Evolutionary conservation across 2,113 vertebrate species (phyloP).

Genomic region (Panthera tigris): DNA sequence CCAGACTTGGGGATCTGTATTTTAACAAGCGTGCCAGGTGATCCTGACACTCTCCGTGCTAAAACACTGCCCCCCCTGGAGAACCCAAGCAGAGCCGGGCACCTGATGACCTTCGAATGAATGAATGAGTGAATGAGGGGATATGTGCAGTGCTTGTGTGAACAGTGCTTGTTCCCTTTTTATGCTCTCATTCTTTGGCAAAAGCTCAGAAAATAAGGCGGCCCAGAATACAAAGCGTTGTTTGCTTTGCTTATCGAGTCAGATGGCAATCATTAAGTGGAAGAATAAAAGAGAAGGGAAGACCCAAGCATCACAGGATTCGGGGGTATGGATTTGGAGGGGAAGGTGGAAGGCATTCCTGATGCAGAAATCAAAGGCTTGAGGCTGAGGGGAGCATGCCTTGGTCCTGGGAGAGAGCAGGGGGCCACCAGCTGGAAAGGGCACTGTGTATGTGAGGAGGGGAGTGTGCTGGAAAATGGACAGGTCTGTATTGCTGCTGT

Average conservation of each 20-base stretch:
- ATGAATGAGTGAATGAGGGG: background rate
- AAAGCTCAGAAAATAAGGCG: background rate
- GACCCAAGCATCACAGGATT: background rate
- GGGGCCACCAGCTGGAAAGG: background rate
- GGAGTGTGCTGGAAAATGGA: background rate
- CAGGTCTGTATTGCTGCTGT: background rate
- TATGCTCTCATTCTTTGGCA: background rate
- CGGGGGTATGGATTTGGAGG: background rate
- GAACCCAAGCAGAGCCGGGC: background rate
- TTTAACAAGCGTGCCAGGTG: background rate
- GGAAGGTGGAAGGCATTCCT: background rate
- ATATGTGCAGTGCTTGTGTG: background rate
- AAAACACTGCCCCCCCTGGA: too few species aligned
- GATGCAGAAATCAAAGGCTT: background rate
- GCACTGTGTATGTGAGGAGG: background rate
- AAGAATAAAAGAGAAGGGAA: constrained; percentile 17
- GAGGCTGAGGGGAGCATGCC: background rate
- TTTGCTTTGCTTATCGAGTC: constrained; percentile 11
- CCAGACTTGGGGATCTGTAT: background rate
- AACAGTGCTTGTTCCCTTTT: background rate
- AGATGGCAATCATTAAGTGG: background rate
- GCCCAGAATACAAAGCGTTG: background rate
- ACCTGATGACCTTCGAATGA: background rate
- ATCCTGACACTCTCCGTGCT: background rate
- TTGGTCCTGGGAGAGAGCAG: background rate